phyloP scores from a whole-genome alignment of 2,888 invertebrate species.

The Ectemnius continuus region DNA sequence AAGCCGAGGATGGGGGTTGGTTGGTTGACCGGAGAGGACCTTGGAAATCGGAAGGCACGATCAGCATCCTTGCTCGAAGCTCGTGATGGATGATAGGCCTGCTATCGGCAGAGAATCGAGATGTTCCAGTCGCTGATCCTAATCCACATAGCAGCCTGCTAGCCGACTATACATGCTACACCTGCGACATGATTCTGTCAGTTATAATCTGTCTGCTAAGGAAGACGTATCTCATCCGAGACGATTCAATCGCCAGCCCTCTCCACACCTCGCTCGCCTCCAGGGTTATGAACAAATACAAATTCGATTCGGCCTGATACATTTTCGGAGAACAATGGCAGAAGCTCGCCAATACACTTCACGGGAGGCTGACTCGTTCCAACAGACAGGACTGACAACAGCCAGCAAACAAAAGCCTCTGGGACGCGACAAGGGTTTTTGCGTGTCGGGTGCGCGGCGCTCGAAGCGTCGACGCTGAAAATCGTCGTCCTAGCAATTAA shows the following conservation, averaged over 20 bases:
- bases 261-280: too few relatives aligned
- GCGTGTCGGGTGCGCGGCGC: not conserved
- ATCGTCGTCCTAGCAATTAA: constrained; percentile 22
- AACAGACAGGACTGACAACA: too few relatives aligned
- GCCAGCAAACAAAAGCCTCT: not conserved
- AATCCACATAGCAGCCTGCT: not conserved
- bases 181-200: not conserved
- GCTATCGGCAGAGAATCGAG: constrained; percentile 20
- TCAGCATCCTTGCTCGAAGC: constrained; percentile 12
- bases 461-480: constrained; percentile 7
- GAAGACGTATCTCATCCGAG: constrained; percentile 8
- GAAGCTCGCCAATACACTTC: constrained; percentile 15
- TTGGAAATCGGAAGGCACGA: constrained; percentile 5
- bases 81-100: constrained; percentile 21
- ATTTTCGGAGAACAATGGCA: constrained; percentile 16
- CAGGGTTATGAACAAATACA: too few relatives aligned
- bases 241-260: not conserved
- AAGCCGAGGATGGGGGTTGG: not conserved
- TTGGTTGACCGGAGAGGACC: not conserved
- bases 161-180: not conserved
- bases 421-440: not conserved
- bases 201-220: constrained; percentile 17
- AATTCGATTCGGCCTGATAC: not conserved
- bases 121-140: constrained; percentile 17
- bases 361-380: constrained; percentile 24